Evolutionary conservation across 2,888 invertebrate species (phyloP).

Genomic region (Andricus curvator): DNA sequence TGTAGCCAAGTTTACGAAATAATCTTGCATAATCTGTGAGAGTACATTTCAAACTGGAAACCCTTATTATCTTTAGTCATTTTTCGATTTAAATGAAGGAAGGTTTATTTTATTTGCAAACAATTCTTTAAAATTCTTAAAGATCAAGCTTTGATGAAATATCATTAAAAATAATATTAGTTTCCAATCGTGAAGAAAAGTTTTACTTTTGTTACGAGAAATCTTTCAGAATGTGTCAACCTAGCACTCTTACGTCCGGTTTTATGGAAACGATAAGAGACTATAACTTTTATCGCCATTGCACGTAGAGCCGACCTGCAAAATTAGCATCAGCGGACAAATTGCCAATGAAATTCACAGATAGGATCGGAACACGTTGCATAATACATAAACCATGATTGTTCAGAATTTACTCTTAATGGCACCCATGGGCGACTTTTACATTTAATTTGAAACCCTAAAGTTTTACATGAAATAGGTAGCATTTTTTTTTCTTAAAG

Average conservation of each 20-base stretch:
- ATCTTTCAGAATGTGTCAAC: not conserved
- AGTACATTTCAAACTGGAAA: not conserved
- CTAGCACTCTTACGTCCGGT: not conserved
- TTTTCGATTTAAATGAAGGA: not conserved
- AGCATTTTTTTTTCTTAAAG: not conserved
- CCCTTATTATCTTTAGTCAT: no score
- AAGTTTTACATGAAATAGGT: not conserved
- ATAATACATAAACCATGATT: conserved; percentile 5
- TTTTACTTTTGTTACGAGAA: not conserved
- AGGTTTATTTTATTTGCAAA: not conserved
- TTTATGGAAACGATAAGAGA: conserved; percentile 3
- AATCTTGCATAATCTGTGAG: not conserved
- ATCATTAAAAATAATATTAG: not conserved
- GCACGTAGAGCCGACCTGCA: not conserved
- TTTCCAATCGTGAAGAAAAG: not conserved
- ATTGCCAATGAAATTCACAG: conserved; percentile 14
- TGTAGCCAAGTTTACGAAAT: not conserved
- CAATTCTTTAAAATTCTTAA: not conserved
- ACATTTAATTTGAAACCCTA: not conserved
- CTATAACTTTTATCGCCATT: not conserved
- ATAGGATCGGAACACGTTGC: not conserved
- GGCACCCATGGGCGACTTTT: not conserved
- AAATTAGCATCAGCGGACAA: conserved; percentile 1
- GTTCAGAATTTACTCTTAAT: not conserved
- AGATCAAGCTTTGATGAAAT: not conserved